phyloP scores from a whole-genome alignment of 2,888 invertebrate genomes.

The Himalopsyche japonica region DNA sequence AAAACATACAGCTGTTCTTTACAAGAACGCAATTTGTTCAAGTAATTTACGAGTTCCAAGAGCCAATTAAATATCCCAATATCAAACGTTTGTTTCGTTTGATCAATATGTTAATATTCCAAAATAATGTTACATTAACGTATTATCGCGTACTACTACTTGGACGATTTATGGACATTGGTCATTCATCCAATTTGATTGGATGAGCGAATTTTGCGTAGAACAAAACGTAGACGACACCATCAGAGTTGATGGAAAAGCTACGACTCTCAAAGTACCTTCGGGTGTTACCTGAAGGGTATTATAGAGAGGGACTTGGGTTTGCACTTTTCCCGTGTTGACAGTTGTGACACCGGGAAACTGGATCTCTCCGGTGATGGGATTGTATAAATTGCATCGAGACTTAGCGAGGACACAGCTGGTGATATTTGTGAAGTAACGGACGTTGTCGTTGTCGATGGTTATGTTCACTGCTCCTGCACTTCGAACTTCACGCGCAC shows the following conservation, averaged over 20 bases:
- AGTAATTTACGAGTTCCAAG: too few species aligned
- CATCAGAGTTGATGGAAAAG: constrained; percentile 58
- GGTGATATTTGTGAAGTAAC: constrained; percentile 65
- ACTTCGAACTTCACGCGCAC: constrained; percentile 58
- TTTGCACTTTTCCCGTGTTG: constrained; percentile 43
- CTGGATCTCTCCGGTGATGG: constrained; percentile 67
- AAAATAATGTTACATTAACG: too few species aligned
- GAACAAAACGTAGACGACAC: constrained; percentile 61
- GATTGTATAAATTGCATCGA: constrained; percentile 65
- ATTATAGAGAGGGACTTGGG: constrained; percentile 55
- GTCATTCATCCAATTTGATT: constrained; percentile 54
- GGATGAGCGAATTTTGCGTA: constrained; percentile 55
- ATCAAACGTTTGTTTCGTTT: too few species aligned
- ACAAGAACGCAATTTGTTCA: too few species aligned
- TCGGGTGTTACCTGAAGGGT: constrained; percentile 60
- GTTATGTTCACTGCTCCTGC: constrained; percentile 57
- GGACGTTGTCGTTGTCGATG: constrained; percentile 57
- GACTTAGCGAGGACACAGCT: constrained; percentile 67
- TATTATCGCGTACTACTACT: too few species aligned
- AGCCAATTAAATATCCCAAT: too few species aligned
- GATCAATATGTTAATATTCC: too few species aligned
- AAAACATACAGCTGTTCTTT: too few species aligned
- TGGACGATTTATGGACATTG: constrained; percentile 25
- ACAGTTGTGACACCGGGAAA: constrained; percentile 53
- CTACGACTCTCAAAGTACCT: constrained; percentile 60